Percentiles rank a stretch among this genome's conserved stretches.
Evolutionary conservation across 1,140 invertebrate species (phyloP).

Genomic region (Phymorhynchus buccinoides): DNA sequence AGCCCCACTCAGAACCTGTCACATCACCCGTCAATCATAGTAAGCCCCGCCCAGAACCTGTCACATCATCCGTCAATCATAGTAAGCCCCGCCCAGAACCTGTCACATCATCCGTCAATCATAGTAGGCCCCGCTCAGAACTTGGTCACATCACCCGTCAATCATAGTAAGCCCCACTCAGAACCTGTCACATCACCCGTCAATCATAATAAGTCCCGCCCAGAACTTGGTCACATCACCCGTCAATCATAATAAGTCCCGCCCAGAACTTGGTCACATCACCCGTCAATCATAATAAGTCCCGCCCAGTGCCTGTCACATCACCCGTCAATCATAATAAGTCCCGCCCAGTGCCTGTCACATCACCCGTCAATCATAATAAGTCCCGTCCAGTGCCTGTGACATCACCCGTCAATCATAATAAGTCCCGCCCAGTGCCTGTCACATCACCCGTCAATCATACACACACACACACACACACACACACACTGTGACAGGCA

Average conservation of each 20-base stretch:
- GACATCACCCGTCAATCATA: too few species aligned
- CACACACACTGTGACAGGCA: too few species aligned
- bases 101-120: conserved; percentile 51
- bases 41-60: background rate
- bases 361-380: too few species aligned
- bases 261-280: background rate
- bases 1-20: too few species aligned
- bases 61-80: conserved; percentile 82
- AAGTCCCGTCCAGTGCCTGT: too few species aligned
- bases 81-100: conserved; percentile 84
- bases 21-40: background rate
- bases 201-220: background rate
- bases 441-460: too few species aligned
- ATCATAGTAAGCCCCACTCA: background rate
- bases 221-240: background rate
- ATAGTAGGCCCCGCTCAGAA: background rate
- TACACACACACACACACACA: too few species aligned
- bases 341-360: background rate
- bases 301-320: background rate
- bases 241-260: background rate
- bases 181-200: background rate
- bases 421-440: too few species aligned
- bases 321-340: too few species aligned
- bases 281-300: too few species aligned
- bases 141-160: conserved; percentile 5